Conservation (phyloP, 2,888 invertebrate genomes). For the Ctena decussata region DNA sequence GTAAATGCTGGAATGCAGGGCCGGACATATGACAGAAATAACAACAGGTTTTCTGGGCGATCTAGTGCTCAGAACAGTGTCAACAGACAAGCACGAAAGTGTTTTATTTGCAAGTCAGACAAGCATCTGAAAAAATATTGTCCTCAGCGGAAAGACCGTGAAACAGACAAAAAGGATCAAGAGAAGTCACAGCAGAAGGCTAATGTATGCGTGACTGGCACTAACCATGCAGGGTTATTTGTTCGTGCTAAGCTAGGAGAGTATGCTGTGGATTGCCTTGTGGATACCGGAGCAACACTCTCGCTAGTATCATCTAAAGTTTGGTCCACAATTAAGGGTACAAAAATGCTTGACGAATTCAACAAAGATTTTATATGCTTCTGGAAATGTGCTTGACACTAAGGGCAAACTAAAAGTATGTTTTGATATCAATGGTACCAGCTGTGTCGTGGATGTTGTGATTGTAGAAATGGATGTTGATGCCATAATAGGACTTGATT, state of each 20-base stretch:
- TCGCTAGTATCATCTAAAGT: background rate
- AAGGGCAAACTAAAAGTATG: background rate
- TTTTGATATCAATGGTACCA: background rate
- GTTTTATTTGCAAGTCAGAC: background rate
- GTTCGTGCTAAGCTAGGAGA: background rate
- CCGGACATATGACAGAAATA: background rate
- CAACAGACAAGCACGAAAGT: background rate
- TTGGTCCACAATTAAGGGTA: background rate
- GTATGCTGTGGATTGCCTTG: background rate
- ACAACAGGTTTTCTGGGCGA: background rate
- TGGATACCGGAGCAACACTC: background rate
- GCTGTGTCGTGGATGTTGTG: background rate
- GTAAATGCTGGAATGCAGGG: too few relatives aligned
- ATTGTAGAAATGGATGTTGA: constrained; percentile 19
- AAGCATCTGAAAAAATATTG: background rate
- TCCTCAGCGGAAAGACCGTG: background rate
- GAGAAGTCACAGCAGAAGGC: background rate
- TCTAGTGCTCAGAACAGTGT: background rate
- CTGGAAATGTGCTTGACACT: background rate
- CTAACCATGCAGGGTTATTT: background rate
- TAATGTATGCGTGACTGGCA: background rate
- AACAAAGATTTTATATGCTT: background rate
- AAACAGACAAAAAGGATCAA: background rate
- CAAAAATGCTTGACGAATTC: background rate
- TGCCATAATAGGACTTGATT: constrained; percentile 25